These are phyloP conservation scores for Bos taurus DNA, from an alignment of 2,113 vertebrate species.

Conservation along the genomic window DNA sequence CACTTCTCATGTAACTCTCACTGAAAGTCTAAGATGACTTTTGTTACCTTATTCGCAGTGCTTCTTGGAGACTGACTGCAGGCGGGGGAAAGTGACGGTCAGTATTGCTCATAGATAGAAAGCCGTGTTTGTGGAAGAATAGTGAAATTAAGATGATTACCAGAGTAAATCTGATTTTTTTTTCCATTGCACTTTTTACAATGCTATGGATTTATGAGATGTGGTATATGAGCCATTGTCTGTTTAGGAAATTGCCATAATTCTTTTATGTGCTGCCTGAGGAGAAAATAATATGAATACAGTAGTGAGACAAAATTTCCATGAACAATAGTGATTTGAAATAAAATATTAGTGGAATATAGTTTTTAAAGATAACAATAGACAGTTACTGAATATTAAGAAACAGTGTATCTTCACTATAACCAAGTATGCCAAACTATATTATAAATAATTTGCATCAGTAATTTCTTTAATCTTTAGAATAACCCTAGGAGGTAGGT, in stretches of 20 bases:
- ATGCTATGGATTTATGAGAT: not conserved
- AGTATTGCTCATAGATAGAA: not conserved
- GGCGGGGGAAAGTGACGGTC: not conserved
- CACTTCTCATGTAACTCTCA: not conserved
- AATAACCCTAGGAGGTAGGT: not conserved
- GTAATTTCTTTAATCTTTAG: not conserved
- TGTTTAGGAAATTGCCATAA: conserved; percentile 1
- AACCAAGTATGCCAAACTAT: not conserved
- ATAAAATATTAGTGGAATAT: not conserved
- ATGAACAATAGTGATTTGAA: not conserved
- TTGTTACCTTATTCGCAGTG: not conserved
- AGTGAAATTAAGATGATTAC: not conserved
- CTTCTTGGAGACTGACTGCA: not conserved
- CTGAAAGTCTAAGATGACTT: not conserved
- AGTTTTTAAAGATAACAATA: not conserved
- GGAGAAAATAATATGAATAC: conserved; percentile 24
- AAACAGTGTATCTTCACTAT: not conserved
- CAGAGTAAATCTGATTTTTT: not conserved
- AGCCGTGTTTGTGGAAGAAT: not conserved
- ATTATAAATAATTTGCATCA: not conserved
- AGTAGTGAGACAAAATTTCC: not conserved
- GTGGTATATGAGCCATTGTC: not conserved
- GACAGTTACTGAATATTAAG: not conserved
- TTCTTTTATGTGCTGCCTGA: conserved; percentile 18
- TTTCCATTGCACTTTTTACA: not conserved